These are phyloP conservation scores for Hedychridium roseum DNA, from an alignment of 2,888 invertebrate species.

Conservation along the genomic window DNA sequence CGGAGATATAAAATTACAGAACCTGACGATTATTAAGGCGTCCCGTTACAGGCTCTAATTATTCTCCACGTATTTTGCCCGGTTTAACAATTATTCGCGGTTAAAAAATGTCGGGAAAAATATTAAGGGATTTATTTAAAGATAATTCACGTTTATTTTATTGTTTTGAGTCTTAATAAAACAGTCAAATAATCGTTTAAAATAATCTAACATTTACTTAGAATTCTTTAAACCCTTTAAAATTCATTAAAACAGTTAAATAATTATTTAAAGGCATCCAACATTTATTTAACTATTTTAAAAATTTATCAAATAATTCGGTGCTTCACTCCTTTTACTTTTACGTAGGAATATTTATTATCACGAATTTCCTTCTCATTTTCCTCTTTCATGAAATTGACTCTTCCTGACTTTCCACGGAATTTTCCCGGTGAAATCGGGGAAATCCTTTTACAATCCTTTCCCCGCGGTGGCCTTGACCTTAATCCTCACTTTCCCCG, in stretches of 20 bases:
- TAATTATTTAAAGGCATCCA: neutral
- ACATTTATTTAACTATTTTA: neutral
- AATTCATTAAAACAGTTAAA: neutral
- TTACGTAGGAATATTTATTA: too few relatives aligned
- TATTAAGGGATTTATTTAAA: too few relatives aligned
- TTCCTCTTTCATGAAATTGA: too few relatives aligned
- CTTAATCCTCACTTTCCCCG: slow-evolving; percentile 22
- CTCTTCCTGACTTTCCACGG: too few relatives aligned
- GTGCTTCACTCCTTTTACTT: too few relatives aligned
- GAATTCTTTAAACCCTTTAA: neutral
- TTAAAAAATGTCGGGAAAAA: too few relatives aligned
- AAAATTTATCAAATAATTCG: too few relatives aligned
- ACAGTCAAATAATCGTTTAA: neutral
- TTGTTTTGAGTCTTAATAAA: neutral
- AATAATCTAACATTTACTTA: neutral
- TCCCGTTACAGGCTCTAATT: slow-evolving; percentile 45
- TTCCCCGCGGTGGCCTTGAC: slow-evolving; percentile 20
- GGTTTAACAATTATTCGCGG: too few relatives aligned
- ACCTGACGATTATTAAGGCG: slow-evolving; percentile 48
- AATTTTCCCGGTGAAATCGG: too few relatives aligned
- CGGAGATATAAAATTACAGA: slow-evolving; percentile 53
- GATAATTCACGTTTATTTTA: neutral
- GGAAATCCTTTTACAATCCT: too few relatives aligned
- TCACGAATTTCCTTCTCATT: too few relatives aligned
- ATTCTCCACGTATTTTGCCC: too few relatives aligned